A percentile compares a stretch with the other conserved stretches of the same genome.
These are phyloP conservation scores for Embiotoca jacksoni DNA, from an alignment of 2,113 vertebrate genomes.

Conservation along the genomic window DNA sequence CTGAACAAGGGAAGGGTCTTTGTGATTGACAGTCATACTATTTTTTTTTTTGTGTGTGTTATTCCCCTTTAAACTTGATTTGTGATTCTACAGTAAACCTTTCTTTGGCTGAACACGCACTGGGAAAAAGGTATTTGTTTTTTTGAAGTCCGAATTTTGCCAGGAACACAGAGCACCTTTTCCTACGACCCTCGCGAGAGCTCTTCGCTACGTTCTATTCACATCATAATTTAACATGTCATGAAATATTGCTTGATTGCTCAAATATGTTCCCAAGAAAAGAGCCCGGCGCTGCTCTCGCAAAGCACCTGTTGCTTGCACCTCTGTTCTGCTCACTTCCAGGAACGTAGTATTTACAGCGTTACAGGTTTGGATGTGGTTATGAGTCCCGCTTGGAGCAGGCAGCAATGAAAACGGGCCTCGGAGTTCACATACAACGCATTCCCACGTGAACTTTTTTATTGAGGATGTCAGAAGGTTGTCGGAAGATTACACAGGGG, in stretches of 20 bases:
- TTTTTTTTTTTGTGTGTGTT: background rate
- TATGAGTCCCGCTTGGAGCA: constrained; percentile 48
- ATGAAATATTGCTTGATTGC: constrained; percentile 44
- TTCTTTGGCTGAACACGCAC: constrained; percentile 25
- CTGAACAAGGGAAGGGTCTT: too few relatives aligned
- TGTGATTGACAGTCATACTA: background rate
- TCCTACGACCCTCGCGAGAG: constrained; percentile 30
- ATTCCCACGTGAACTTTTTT: constrained; percentile 49
- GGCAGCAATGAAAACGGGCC: constrained; percentile 27
- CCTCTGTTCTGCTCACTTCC: constrained; percentile 23
- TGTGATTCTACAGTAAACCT: constrained; percentile 2
- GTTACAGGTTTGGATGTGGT: constrained; percentile 50
- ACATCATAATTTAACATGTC: constrained; percentile 51
- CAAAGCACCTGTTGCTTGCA: constrained; percentile 55
- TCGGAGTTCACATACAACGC: constrained; percentile 37
- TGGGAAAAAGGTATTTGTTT: constrained; percentile 39
- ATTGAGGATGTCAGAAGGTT: constrained; percentile 65
- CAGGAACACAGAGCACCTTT: constrained; percentile 21
- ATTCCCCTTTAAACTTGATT: background rate
- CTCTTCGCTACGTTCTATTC: constrained; percentile 23
- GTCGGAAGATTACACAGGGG: constrained; percentile 59
- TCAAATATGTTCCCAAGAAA: constrained; percentile 46
- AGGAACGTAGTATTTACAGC: constrained; percentile 23
- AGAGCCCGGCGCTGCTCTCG: constrained; percentile 17
- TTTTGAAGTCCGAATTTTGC: constrained; percentile 31